phyloP scores from a whole-genome alignment of 1,140 invertebrate genomes.

The Brachystomella parvula region DNA sequence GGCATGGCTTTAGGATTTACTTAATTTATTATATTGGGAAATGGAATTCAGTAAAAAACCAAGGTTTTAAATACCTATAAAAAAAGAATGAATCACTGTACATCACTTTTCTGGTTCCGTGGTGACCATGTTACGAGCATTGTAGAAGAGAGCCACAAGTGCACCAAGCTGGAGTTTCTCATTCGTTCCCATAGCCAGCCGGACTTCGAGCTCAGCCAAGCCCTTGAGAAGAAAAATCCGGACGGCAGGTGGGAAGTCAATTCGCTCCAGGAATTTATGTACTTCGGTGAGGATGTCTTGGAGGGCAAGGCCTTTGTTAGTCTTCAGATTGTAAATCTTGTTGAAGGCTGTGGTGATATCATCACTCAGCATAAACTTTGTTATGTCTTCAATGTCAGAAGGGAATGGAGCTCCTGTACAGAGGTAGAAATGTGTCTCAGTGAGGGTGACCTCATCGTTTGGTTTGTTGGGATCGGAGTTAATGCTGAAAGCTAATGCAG shows the following conservation, averaged over 20 bases:
- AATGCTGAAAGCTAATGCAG: slow-evolving; percentile 62
- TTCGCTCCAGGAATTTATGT: slow-evolving; percentile 72
- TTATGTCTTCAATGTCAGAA: slow-evolving; percentile 78
- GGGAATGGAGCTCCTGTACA: slow-evolving; percentile 93
- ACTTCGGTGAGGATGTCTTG: slow-evolving; percentile 84
- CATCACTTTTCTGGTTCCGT: too few relatives aligned
- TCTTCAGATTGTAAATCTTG: slow-evolving; percentile 75
- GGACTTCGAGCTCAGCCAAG: slow-evolving; percentile 73
- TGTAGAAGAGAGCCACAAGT: slow-evolving; percentile 68
- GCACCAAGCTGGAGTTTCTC: slow-evolving; percentile 79
- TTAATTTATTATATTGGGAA: too few relatives aligned
- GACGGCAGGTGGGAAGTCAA: slow-evolving; percentile 68
- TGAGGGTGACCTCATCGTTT: slow-evolving; percentile 48
- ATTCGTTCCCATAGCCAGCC: slow-evolving; percentile 64
- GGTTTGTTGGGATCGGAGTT: slow-evolving; percentile 20
- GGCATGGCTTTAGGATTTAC: too few relatives aligned
- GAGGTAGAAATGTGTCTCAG: slow-evolving; percentile 74
- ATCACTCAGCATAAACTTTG: slow-evolving; percentile 83
- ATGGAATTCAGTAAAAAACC: too few relatives aligned
- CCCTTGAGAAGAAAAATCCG: slow-evolving; percentile 66
- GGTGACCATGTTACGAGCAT: slow-evolving; percentile 49
- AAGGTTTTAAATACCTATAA: too few relatives aligned
- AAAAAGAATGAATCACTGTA: too few relatives aligned
- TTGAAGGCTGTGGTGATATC: slow-evolving; percentile 68
- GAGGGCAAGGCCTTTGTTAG: slow-evolving; percentile 76